Percentiles rank a stretch among this genome's conserved stretches.
phyloP scores from a whole-genome alignment of 2,888 invertebrate species.

The Tillus elongatus region DNA sequence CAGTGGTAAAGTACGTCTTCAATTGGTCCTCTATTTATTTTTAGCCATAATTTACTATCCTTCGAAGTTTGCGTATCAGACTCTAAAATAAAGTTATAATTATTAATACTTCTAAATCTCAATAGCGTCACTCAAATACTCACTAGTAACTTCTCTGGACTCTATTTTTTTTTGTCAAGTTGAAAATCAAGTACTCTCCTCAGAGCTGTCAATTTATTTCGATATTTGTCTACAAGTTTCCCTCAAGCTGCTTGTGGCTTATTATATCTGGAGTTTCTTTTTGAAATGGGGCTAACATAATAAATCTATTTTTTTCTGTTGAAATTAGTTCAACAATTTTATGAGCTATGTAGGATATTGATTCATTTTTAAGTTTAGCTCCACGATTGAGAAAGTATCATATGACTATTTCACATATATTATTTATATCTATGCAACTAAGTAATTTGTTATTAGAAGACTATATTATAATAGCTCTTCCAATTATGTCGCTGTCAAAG shows the following conservation, averaged over 20 bases:
- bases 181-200: constrained; percentile 4
- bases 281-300: constrained; percentile 5
- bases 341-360: constrained; percentile 6
- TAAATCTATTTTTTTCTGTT: constrained; percentile 6
- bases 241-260: constrained; percentile 9
- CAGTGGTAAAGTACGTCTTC: constrained; percentile 9
- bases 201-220: constrained; percentile 10
- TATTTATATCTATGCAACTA: constrained; percentile 7
- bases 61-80: neutral
- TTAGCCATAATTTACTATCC: constrained; percentile 8
- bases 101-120: neutral
- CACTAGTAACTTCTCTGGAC: no score
- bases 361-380: constrained; percentile 6
- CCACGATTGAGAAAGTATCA: constrained; percentile 5
- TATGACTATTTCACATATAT: constrained; percentile 9
- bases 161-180: no score
- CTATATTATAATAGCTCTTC: constrained; percentile 7
- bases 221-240: constrained; percentile 9
- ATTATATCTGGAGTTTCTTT: constrained; percentile 6
- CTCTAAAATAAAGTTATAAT: neutral
- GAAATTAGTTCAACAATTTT: constrained; percentile 8
- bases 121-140: no score
- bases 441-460: constrained; percentile 3
- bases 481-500: constrained; percentile 1
- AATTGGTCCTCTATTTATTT: constrained; percentile 4